These are phyloP conservation scores for Irena cyanogastra DNA, from an alignment of 2,113 vertebrate species.

Conservation along the genomic window DNA sequence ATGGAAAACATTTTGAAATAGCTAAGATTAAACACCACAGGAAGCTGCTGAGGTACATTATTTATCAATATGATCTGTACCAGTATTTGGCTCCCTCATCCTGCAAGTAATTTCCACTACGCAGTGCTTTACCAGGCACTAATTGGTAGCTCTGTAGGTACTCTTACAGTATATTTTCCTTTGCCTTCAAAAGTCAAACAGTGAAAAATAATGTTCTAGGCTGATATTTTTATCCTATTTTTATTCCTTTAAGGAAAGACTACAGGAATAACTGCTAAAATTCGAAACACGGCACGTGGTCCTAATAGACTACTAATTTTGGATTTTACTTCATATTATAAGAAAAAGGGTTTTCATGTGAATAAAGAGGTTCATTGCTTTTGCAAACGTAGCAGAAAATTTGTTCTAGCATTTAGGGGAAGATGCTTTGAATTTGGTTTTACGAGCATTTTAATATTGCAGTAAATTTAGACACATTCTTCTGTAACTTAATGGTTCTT, in stretches of 20 bases:
- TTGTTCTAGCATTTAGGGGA: not conserved
- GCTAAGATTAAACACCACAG: constrained; percentile 37
- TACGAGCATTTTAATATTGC: not conserved
- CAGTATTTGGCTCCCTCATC: not conserved
- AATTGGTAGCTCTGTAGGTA: constrained; percentile 37
- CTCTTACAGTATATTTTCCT: not conserved
- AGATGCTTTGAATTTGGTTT: not conserved
- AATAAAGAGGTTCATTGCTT: not conserved
- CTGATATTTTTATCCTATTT: constrained; percentile 6
- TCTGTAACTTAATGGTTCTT: not conserved
- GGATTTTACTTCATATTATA: not conserved
- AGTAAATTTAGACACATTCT: not conserved
- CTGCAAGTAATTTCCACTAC: constrained; percentile 20
- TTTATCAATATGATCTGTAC: constrained; percentile 40
- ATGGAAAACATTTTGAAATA: constrained; percentile 45
- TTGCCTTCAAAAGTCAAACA: not conserved
- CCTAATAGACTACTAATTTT: not conserved
- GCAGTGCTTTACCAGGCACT: constrained; percentile 4
- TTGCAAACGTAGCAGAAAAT: not conserved
- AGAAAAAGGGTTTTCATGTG: not conserved
- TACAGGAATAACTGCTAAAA: not conserved
- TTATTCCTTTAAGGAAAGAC: not conserved
- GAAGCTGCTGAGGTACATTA: constrained; percentile 3
- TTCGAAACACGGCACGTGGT: not conserved
- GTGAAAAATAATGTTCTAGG: constrained; percentile 3